Conservation (phyloP, 2,888 invertebrate species). For the Octonoba sinensis region DNA sequence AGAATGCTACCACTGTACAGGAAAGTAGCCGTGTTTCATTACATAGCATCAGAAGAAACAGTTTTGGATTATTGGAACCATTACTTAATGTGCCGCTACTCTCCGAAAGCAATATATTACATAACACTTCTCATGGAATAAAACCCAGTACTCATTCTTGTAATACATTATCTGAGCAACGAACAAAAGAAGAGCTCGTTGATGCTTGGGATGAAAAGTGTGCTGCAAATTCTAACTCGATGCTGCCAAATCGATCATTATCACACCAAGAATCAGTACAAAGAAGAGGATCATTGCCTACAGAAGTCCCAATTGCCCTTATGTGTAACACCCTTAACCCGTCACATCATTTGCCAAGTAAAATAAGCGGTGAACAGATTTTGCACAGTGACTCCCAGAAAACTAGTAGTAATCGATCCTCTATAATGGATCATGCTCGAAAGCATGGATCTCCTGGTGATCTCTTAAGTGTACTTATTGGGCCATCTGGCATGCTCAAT, state of each 20-base stretch:
- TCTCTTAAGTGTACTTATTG: constrained; percentile 63
- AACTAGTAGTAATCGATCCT: constrained; percentile 21
- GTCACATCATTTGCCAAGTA: constrained; percentile 5
- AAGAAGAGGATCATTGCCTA: constrained; percentile 60
- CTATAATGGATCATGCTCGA: constrained; percentile 31
- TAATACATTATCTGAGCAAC: constrained; percentile 30
- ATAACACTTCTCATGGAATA: constrained; percentile 19
- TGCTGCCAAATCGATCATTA: constrained; percentile 32
- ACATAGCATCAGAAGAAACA: constrained; percentile 34
- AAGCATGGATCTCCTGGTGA: constrained; percentile 50
- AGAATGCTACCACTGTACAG: constrained; percentile 4
- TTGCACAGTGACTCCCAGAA: constrained; percentile 18
- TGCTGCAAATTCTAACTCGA: constrained; percentile 38
- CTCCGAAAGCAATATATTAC: constrained; percentile 26
- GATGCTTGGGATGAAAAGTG: constrained; percentile 11
- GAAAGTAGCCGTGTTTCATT: constrained; percentile 19
- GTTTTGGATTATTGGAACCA: constrained; percentile 59
- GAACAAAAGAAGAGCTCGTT: constrained; percentile 7
- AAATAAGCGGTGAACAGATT: constrained; percentile 14
- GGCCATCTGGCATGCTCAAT: constrained; percentile 59
- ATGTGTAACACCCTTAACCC: constrained; percentile 14
- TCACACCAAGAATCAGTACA: constrained; percentile 25
- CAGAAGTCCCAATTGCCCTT: constrained; percentile 35
- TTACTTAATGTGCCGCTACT: constrained; percentile 30
- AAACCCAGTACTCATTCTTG: constrained; percentile 22